Conservation (phyloP, 2,797 vertebrate species). For the Urophycis tenuis region DNA sequence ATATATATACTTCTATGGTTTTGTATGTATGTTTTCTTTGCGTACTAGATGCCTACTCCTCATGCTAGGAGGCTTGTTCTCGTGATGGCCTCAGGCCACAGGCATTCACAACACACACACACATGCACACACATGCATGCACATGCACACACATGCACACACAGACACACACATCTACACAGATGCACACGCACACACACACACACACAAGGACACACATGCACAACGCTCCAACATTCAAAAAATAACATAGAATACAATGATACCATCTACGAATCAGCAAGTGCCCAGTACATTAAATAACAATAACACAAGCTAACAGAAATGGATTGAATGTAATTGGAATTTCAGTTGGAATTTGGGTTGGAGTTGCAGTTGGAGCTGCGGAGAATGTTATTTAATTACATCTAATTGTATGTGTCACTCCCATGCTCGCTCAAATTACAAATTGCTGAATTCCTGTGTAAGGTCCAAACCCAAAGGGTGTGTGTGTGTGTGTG, state of each 20-base stretch:
- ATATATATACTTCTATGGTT: not conserved
- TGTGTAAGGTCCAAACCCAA: slow-evolving; percentile 19
- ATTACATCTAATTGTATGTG: not conserved
- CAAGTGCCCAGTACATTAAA: not conserved
- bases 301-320: not conserved
- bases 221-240: not conserved
- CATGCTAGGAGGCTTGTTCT: slow-evolving; percentile 16
- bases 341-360: not conserved
- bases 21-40: not conserved
- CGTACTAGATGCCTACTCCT: not conserved
- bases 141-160: no score
- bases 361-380: not conserved
- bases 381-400: no score
- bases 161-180: no score
- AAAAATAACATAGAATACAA: not conserved
- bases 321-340: not conserved
- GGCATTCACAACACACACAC: slow-evolving; percentile 41
- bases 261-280: not conserved
- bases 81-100: slow-evolving; percentile 58
- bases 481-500: slow-evolving; percentile 23
- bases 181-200: not conserved
- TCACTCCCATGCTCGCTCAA: slow-evolving; percentile 16
- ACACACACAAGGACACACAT: no score
- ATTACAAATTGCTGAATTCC: slow-evolving; percentile 28
- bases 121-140: not conserved